Conservation (phyloP, 2,797 vertebrate genomes). For the Acanthopagrus latus region DNA sequence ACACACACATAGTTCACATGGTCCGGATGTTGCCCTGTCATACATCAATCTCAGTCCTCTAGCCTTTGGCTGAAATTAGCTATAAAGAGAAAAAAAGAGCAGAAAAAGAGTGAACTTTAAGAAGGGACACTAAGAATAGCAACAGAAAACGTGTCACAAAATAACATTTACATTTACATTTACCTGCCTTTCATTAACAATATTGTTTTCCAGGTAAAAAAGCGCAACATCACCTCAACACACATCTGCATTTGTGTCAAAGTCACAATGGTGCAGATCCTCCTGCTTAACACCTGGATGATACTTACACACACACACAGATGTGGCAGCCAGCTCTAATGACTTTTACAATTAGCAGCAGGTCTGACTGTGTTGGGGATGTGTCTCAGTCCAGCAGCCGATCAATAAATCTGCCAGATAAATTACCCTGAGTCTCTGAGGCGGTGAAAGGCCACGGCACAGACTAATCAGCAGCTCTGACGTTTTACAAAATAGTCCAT, state of each 20-base stretch:
- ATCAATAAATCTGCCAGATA: slow-evolving; percentile 82
- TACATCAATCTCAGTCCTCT: slow-evolving; percentile 25
- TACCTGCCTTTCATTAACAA: background rate
- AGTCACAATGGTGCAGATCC: background rate
- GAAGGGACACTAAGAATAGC: slow-evolving; percentile 18
- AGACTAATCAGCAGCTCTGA: slow-evolving; percentile 78
- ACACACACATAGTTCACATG: slow-evolving; percentile 29
- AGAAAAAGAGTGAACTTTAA: slow-evolving; percentile 33
- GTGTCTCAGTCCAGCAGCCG: slow-evolving; percentile 59
- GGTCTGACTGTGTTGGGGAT: slow-evolving; percentile 62
- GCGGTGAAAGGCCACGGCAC: slow-evolving; percentile 79
- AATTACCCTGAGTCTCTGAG: slow-evolving; percentile 71
- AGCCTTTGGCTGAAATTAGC: slow-evolving; percentile 51
- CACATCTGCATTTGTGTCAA: background rate
- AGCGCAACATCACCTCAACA: too few relatives aligned
- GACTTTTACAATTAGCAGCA: slow-evolving; percentile 71
- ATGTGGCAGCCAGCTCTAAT: slow-evolving; percentile 44
- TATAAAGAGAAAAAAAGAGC: slow-evolving; percentile 36
- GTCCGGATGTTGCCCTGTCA: slow-evolving; percentile 44
- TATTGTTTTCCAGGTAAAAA: background rate
- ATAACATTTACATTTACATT: background rate
- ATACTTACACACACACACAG: slow-evolving; percentile 15
- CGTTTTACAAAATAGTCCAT: slow-evolving; percentile 48
- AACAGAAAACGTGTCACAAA: background rate
- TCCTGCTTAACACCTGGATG: slow-evolving; percentile 24